A percentile compares a stretch with the other conserved stretches of the same genome.
Conservation (phyloP, 2,797 vertebrate genomes). For the Brachymystax lenok region DNA sequence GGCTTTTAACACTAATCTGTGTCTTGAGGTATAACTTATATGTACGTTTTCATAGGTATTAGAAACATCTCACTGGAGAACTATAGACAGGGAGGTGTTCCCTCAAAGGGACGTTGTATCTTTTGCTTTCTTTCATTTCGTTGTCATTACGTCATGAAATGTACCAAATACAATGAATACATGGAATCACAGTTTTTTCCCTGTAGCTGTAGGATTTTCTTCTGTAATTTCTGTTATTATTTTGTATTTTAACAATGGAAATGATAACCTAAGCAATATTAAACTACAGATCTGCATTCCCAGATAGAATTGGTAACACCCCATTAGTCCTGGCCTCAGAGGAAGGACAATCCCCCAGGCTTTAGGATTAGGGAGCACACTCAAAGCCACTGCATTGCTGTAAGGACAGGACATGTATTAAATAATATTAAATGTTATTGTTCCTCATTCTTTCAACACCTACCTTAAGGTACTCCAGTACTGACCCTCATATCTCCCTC, state of each 20-base stretch:
- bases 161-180: neutral
- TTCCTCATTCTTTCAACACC: too few species aligned
- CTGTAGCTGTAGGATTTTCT: neutral
- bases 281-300: neutral
- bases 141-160: neutral
- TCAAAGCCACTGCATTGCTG: neutral
- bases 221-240: neutral
- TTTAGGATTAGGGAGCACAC: neutral
- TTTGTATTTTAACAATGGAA: neutral
- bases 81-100: neutral
- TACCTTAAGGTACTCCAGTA: neutral
- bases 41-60: neutral
- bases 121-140: neutral
- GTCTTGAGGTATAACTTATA: neutral
- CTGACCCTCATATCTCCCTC: too few species aligned
- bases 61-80: neutral
- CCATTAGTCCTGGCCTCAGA: neutral
- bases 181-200: neutral
- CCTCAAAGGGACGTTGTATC: neutral
- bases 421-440: too few species aligned
- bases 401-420: too few species aligned
- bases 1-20: neutral
- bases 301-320: neutral
- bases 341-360: neutral
- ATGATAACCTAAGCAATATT: neutral